Base-by-base conservation (phyloP, 2,888 invertebrate species). In the Drosophila colorata region DNA sequence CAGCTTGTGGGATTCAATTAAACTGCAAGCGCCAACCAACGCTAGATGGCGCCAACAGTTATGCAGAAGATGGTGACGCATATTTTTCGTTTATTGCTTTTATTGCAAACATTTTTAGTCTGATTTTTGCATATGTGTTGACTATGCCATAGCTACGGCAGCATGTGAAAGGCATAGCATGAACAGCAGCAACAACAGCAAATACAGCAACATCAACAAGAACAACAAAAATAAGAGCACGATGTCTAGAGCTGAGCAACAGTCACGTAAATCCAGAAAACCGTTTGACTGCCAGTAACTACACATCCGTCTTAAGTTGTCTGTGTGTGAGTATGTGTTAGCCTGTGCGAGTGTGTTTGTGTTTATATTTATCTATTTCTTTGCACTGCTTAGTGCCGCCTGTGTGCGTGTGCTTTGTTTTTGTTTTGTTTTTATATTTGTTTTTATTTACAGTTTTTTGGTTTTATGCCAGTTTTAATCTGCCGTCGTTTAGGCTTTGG, bases 1-100 rank as follows among this genome's bases (percentile, higher is more conserved):
- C 65, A 78, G 79, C 75, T 72, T 59, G 68, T 56, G 52, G 64
- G 48, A 86, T 65, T 72, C 68, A 81, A 81, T 81, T 86, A 82
- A 79, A 69, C 57, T 53, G 51, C 40, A 33, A 31, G 16, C 28
- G 16, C 20, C 35, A 35, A 9, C 25, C 18, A 44, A 16, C 37
- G 14, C 38, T 66, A 52, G 65, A 65, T 65, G 73, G 59, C 56
- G 59, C 59, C 59, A 51, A 23, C 18, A 18, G 1, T 11, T 41
- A 43, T 28, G 23, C 31, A 25, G 8, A n/a, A 44, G 48, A 48
- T 13, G 48, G 13, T 41, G 69, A 69, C 40, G 44, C 47, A 59
- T 48, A 25, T 65, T 13, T 37, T 14, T 0, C 28, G 38, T 25
- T 33, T 4, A 3, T 20, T 40, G 33, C 25, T n/a, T 51, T 51